Conservation (phyloP, 2,113 vertebrate species). For the Siphamia tubifer region DNA sequence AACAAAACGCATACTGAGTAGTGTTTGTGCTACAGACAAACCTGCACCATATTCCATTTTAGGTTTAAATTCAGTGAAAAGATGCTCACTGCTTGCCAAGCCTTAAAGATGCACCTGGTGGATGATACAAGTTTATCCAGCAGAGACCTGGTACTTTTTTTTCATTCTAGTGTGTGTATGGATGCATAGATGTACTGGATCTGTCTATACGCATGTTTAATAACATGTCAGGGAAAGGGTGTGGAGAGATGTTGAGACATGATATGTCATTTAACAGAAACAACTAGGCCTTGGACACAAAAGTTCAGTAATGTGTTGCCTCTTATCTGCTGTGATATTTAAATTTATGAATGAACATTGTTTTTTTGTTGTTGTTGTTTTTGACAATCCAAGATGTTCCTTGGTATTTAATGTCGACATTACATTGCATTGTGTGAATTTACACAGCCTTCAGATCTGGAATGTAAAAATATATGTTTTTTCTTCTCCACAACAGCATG, state of each 20-base stretch:
- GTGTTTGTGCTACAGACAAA: neutral
- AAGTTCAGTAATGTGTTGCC: neutral
- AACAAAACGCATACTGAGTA: too few species aligned
- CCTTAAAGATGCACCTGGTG: constrained; percentile 86
- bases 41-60: constrained; percentile 9
- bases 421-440: constrained; percentile 3
- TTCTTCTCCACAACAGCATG: constrained; percentile 79
- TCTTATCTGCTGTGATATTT: constrained; percentile 4
- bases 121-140: constrained; percentile 83
- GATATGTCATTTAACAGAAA: constrained; percentile 30
- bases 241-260: constrained; percentile 2
- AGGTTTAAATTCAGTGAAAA: constrained; percentile 91
- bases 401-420: constrained; percentile 19
- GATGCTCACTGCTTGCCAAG: constrained; percentile 89
- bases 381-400: constrained; percentile 35
- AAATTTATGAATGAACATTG: neutral
- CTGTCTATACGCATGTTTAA: neutral
- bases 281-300: neutral
- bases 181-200: neutral
- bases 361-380: neutral
- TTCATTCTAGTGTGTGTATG: neutral
- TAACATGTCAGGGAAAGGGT: constrained; percentile 8
- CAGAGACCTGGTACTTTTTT: constrained; percentile 89
- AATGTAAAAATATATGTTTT: too few species aligned
- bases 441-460: too few species aligned